Percentiles rank a stretch among this genome's conserved stretches.
phyloP scores from a whole-genome alignment of 2,888 invertebrate species.

The Epinotia ramella region DNA sequence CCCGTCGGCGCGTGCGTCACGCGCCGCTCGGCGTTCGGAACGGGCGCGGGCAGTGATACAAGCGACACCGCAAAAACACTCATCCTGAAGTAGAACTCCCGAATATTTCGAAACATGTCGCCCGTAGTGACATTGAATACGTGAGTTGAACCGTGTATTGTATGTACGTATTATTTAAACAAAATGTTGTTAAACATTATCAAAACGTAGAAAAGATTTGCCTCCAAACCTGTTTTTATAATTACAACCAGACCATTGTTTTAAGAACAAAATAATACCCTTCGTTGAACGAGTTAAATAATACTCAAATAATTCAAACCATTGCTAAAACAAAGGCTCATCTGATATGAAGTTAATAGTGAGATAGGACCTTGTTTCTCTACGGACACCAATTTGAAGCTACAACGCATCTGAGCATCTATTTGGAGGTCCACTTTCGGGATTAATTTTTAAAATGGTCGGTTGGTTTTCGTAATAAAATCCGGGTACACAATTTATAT shows the following conservation, averaged over 20 bases:
- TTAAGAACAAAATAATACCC: slow-evolving; percentile 2
- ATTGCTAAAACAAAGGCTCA: neutral
- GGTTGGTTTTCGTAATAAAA: slow-evolving; percentile 5
- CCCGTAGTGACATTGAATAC: no score
- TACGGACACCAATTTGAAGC: slow-evolving; percentile 11
- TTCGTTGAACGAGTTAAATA: slow-evolving; percentile 5
- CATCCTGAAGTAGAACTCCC: no score
- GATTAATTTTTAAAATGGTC: slow-evolving; percentile 39
- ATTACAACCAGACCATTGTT: neutral
- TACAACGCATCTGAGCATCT: slow-evolving; percentile 4
- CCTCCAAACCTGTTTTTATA: neutral
- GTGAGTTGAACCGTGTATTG: no score
- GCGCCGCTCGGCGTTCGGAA: no score
- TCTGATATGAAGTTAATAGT: neutral
- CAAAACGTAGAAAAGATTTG: neutral
- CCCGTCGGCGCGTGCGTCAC: no score
- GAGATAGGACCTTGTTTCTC: neutral
- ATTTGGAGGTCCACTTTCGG: slow-evolving; percentile 22
- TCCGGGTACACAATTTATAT: neutral
- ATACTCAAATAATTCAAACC: neutral
- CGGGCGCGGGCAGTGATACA: no score
- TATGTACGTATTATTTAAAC: no score
- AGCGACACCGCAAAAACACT: no score
- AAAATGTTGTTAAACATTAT: neutral
- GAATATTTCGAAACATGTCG: no score